These are phyloP conservation scores for Ceyx erithaca DNA, from an alignment of 2,797 vertebrate species.

Conservation along the genomic window DNA sequence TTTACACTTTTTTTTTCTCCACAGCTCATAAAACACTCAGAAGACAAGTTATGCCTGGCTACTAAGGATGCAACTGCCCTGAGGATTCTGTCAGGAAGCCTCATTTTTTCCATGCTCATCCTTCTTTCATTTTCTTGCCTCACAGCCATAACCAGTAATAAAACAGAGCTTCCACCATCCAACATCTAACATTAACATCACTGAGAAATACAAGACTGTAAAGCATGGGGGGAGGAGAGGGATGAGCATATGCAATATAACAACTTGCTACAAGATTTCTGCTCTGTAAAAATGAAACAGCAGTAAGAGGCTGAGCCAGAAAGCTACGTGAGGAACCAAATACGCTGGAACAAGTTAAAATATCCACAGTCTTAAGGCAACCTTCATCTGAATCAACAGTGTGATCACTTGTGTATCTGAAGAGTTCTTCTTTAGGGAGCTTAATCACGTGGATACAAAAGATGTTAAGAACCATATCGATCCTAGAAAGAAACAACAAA, in stretches of 20 bases:
- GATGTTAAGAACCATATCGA: slow-evolving; percentile 79
- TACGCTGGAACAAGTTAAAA: neutral
- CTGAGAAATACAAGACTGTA: neutral
- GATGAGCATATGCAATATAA: neutral
- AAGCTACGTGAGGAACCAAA: neutral
- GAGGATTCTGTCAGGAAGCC: neutral
- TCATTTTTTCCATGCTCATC: neutral
- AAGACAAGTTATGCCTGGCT: neutral
- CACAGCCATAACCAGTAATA: neutral
- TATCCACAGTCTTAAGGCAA: slow-evolving; percentile 56
- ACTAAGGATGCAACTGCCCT: neutral
- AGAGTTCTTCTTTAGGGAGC: neutral
- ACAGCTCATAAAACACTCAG: neutral
- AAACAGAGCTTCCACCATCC: neutral
- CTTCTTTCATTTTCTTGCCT: neutral
- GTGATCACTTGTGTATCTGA: neutral
- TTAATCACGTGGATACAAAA: neutral
- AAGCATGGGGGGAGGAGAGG: neutral
- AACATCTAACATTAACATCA: neutral
- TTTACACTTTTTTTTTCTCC: neutral
- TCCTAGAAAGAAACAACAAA: slow-evolving; percentile 63
- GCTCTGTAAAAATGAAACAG: neutral
- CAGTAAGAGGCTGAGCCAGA: neutral
- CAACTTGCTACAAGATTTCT: slow-evolving; percentile 10
- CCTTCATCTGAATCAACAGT: neutral